Percentiles rank a stretch among this genome's conserved stretches.
Conservation (phyloP, 2,113 vertebrate genomes). For the Sander vitreus region DNA sequence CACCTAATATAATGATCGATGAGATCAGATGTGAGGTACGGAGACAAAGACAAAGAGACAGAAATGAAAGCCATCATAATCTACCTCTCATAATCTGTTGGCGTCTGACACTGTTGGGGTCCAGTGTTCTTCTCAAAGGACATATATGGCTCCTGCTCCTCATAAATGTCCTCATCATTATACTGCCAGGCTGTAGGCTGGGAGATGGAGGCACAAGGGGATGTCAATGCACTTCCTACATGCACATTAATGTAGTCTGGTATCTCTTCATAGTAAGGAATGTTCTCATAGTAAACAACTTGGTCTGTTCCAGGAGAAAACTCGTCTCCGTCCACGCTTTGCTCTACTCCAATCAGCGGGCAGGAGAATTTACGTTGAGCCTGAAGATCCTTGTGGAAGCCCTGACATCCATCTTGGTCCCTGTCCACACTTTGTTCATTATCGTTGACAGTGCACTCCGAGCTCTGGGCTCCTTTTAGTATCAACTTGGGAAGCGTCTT, state of each 20-base stretch:
- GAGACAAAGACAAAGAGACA: constrained; percentile 7
- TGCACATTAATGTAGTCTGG: constrained; percentile 88
- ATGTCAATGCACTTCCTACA: constrained; percentile 38
- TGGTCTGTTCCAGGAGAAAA: constrained; percentile 24
- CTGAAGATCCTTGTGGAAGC: background rate
- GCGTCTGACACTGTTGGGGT: background rate
- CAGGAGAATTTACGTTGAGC: constrained; percentile 31
- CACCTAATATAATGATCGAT: background rate
- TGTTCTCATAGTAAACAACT: constrained; percentile 84
- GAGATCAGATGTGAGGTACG: background rate
- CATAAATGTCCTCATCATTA: constrained; percentile 86
- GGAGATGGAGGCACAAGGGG: constrained; percentile 13
- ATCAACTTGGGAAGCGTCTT: constrained; percentile 87
- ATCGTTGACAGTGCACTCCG: constrained; percentile 56
- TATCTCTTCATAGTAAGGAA: constrained; percentile 89
- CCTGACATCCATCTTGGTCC: background rate
- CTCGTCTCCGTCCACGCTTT: constrained; percentile 73
- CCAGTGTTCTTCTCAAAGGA: constrained; percentile 73
- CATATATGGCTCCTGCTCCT: constrained; percentile 88
- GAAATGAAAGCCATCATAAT: constrained; percentile 10
- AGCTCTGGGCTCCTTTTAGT: constrained; percentile 80
- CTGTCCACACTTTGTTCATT: constrained; percentile 49
- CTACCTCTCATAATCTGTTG: constrained; percentile 68
- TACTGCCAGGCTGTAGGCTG: constrained; percentile 73
- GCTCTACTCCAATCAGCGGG: constrained; percentile 61